Evolutionary conservation across 2,888 invertebrate genomes (phyloP), one percentile per base, ranked within the genome.

Genomic region (Alsophila aescularia): DNA sequence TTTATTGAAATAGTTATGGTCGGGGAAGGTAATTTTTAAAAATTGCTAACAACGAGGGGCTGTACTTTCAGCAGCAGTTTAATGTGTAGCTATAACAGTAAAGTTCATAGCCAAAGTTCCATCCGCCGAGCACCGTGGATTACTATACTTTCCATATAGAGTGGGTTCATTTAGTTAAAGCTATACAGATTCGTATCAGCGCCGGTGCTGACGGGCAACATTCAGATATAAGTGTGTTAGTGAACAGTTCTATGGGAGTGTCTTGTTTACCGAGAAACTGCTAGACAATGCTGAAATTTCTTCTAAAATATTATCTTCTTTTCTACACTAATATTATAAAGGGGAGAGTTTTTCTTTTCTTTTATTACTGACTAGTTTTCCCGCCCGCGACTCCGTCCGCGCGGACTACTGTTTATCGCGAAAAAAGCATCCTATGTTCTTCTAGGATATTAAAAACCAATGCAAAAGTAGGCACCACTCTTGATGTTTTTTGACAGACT

Each of bases 1-100:
- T 88, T 86, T 87, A 89, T 88, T 88, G 85, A 85, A 87, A 89
- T 85, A 87, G 87, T 85, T 83, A 87, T 80, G 80, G 79, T 77
- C 63, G 72, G 70, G 69, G 73, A 76, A 77, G 83, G 86, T 85
- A 84, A 87, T 87, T 88, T 85, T 87, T 71, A 82, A 87, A 89
- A 88, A 88, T 83, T 84, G 85, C 87, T 77, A 74, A 73, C 79
- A 78, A 76, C 79, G 79, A 80, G 75, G 75, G 78, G 67, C 69
- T 77, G 81, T 80, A 81, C 85, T 85, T 81, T 85, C 76, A 76
- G 82, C 73, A 85, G 81, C 83, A 83, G 84, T 85, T 83, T 85
- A 86, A 90, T 85, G 84, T 78, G 70, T 64, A 73, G 74, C 83
- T 75, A 88, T 90, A 90, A 90, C 87, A 87, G 85, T 90, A 88